Conservation (phyloP, 2,113 vertebrate species). For the Megaleporinus macrocephalus region DNA sequence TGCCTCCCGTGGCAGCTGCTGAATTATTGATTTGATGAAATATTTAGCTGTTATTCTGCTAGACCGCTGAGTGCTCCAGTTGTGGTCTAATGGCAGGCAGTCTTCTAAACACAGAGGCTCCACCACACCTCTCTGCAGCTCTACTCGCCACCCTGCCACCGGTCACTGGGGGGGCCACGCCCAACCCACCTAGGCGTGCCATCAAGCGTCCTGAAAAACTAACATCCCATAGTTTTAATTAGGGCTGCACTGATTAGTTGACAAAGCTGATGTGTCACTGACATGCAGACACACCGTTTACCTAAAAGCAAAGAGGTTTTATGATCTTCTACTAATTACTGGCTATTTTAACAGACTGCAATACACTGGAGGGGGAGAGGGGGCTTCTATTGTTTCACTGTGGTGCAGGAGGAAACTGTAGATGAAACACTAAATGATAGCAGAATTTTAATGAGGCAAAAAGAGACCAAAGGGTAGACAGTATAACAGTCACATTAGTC, state of each 20-base stretch:
- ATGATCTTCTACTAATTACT: too few relatives aligned
- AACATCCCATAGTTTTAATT: slow-evolving; percentile 23
- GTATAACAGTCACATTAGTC: too few relatives aligned
- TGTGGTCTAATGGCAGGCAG: slow-evolving; percentile 58
- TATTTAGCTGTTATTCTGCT: slow-evolving; percentile 77
- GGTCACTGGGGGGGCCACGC: slow-evolving; percentile 33
- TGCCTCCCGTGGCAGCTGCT: slow-evolving; percentile 62
- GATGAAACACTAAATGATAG: too few relatives aligned
- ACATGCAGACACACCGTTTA: background rate
- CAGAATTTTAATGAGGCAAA: too few relatives aligned
- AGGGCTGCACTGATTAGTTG: background rate
- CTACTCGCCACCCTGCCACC: background rate
- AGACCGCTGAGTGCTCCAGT: slow-evolving; percentile 67
- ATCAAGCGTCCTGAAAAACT: background rate
- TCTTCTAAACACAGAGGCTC: slow-evolving; percentile 40
- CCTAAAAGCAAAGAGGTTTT: too few relatives aligned
- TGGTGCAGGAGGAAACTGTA: too few relatives aligned
- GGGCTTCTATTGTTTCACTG: too few relatives aligned
- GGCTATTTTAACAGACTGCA: too few relatives aligned
- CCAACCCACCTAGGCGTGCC: slow-evolving; percentile 22
- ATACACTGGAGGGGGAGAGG: too few relatives aligned
- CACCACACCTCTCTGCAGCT: slow-evolving; percentile 9
- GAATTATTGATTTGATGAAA: slow-evolving; percentile 79
- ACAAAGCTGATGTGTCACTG: background rate
- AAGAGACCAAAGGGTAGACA: too few relatives aligned